A percentile compares a stretch with the other conserved stretches of the same genome.
Conservation (phyloP, 2,113 vertebrate species). For the Uria lomvia region DNA sequence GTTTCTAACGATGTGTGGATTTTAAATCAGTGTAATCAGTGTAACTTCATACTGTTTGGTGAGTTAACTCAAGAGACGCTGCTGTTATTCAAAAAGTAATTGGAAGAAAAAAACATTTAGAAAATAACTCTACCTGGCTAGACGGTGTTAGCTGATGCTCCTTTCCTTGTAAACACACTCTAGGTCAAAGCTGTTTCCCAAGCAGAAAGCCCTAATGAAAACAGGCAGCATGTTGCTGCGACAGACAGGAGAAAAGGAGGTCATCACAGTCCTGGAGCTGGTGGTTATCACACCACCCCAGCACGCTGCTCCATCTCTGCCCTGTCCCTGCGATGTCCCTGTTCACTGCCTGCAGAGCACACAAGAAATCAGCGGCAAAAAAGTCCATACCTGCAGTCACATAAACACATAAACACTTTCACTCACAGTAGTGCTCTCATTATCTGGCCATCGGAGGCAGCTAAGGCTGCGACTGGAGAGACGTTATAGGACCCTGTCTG, state of each 20-base stretch:
- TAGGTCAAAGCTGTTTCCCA: neutral
- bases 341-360: neutral
- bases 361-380: neutral
- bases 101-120: neutral
- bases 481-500: constrained; percentile 42
- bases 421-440: constrained; percentile 65
- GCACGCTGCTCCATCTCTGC: neutral
- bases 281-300: fast-evolving
- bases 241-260: neutral
- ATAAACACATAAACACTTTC: constrained; percentile 76
- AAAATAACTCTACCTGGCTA: neutral
- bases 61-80: neutral
- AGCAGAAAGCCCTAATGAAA: neutral
- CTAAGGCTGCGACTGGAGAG: constrained; percentile 69
- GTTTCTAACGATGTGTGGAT: neutral
- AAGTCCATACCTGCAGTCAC: constrained; percentile 39
- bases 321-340: neutral
- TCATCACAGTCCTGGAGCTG: neutral
- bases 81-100: neutral
- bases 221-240: neutral
- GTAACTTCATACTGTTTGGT: neutral
- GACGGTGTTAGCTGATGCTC: neutral
- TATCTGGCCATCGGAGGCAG: constrained; percentile 74
- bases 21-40: neutral
- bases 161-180: neutral